Conservation (phyloP, 2,888 invertebrate genomes). For the Drosophila demipolita region DNA sequence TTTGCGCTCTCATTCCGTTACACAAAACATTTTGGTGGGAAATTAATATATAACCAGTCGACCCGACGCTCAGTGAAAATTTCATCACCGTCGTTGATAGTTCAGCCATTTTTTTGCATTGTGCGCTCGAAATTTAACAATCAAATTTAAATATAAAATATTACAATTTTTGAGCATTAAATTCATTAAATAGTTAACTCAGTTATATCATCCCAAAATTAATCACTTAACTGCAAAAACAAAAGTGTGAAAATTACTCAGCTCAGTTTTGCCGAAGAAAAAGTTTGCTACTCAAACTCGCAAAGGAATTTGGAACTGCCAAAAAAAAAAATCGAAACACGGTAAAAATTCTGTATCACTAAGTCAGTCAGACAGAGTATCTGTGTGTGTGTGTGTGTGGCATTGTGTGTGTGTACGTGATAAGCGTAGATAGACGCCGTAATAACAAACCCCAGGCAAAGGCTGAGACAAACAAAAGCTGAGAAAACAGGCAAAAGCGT, state of each 20-base stretch:
- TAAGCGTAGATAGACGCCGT: conserved; percentile 70
- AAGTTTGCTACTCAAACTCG: conserved; percentile 12
- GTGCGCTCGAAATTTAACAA: conserved; percentile 47
- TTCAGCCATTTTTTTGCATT: conserved; percentile 67
- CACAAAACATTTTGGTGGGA: conserved; percentile 69
- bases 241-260: conserved; percentile 18
- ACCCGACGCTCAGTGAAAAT: conserved; percentile 82
- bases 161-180: conserved; percentile 35
- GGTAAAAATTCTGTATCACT: conserved; percentile 80
- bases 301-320: conserved; percentile 45
- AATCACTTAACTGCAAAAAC: conserved; percentile 5
- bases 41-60: conserved; percentile 66
- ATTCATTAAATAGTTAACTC: conserved; percentile 8
- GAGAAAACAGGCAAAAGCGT: conserved; percentile 21
- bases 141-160: conserved; percentile 44
- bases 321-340: conserved; percentile 80
- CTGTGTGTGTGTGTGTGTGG: conserved; percentile 25
- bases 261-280: conserved; percentile 5
- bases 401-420: conserved; percentile 59
- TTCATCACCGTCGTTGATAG: conserved; percentile 84
- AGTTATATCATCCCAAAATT: conserved; percentile 11
- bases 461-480: neutral
- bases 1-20: conserved; percentile 43
- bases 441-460: conserved; percentile 69
- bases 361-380: conserved; percentile 52